Percentiles rank a stretch among this genome's conserved stretches.
These are phyloP conservation scores for Drosophila sproati DNA, from an alignment of 1,140 invertebrate species.

Conservation along the genomic window DNA sequence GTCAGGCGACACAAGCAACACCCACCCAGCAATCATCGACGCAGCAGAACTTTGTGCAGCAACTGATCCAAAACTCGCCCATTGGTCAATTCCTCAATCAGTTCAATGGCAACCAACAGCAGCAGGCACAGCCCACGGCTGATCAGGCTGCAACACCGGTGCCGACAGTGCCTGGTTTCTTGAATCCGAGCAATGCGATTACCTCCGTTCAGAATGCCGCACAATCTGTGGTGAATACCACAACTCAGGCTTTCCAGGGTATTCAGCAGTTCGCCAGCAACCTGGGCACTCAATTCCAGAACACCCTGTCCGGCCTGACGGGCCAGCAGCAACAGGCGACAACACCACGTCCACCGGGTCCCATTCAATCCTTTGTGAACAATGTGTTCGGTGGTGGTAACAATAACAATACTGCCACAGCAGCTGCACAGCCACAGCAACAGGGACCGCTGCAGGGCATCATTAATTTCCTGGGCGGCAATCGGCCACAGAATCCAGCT, in stretches of 20 bases:
- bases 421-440: constrained; percentile 37
- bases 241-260: constrained; percentile 78
- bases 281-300: constrained; percentile 78
- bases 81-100: constrained; percentile 78
- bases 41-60: constrained; percentile 79
- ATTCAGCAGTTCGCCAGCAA: constrained; percentile 78
- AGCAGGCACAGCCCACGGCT: constrained; percentile 21
- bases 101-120: constrained; percentile 60
- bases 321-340: constrained; percentile 65
- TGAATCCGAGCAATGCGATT: constrained; percentile 70
- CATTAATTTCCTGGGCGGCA: constrained; percentile 76
- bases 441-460: constrained; percentile 71
- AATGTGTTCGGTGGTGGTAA: constrained; percentile 70
- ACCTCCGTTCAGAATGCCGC: constrained; percentile 74
- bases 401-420: constrained; percentile 47
- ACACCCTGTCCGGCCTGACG: constrained; percentile 63
- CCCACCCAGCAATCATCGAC: constrained; percentile 72
- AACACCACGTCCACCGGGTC: constrained; percentile 72
- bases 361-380: constrained; percentile 75
- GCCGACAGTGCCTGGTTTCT: constrained; percentile 70
- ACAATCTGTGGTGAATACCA: constrained; percentile 71
- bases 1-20: constrained; percentile 77
- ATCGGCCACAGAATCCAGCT: constrained; percentile 64
- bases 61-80: constrained; percentile 78
- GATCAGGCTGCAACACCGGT: constrained; percentile 46